Evolutionary conservation across 1,140 invertebrate species (phyloP).

Genomic region (Trissolcus basalis): DNA sequence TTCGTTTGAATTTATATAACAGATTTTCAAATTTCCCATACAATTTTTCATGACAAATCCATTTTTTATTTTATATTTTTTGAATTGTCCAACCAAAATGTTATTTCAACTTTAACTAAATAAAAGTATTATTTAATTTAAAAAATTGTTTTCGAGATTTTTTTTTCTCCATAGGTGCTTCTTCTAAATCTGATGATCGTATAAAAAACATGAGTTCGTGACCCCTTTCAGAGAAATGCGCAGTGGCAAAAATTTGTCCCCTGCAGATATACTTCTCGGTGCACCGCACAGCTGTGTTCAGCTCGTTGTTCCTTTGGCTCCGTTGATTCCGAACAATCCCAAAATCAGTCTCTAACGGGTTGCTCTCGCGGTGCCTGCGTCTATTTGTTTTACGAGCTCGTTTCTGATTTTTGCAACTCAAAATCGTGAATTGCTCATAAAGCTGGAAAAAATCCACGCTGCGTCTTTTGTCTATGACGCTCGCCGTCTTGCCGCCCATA

Average conservation of each 20-base stretch:
- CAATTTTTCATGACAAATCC: too few species aligned
- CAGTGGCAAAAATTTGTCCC: conserved; percentile 49
- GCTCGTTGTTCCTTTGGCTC: conserved; percentile 53
- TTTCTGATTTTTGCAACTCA: conserved; percentile 42
- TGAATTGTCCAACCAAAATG: too few species aligned
- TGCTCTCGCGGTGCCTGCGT: conserved; percentile 28
- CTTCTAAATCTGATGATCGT: conserved; percentile 21
- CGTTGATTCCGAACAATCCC: conserved; percentile 63
- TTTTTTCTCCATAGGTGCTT: neutral
- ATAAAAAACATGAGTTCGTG: conserved; percentile 18
- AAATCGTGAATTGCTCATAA: conserved; percentile 44
- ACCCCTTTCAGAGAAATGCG: conserved; percentile 43
- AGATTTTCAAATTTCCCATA: too few species aligned
- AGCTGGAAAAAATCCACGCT: conserved; percentile 45
- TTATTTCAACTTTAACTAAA: too few species aligned
- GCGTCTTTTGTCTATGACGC: conserved; percentile 32
- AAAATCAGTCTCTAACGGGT: conserved; percentile 45
- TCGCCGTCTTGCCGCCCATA: conserved; percentile 30
- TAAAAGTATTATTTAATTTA: too few species aligned
- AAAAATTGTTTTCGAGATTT: too few species aligned
- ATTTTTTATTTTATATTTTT: too few species aligned
- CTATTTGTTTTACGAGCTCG: conserved; percentile 51
- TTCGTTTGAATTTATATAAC: too few species aligned
- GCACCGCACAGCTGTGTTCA: conserved; percentile 46
- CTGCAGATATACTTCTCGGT: conserved; percentile 38